Evolutionary conservation across 2,888 invertebrate genomes (phyloP).

Genomic region (Oligia strigilis): DNA sequence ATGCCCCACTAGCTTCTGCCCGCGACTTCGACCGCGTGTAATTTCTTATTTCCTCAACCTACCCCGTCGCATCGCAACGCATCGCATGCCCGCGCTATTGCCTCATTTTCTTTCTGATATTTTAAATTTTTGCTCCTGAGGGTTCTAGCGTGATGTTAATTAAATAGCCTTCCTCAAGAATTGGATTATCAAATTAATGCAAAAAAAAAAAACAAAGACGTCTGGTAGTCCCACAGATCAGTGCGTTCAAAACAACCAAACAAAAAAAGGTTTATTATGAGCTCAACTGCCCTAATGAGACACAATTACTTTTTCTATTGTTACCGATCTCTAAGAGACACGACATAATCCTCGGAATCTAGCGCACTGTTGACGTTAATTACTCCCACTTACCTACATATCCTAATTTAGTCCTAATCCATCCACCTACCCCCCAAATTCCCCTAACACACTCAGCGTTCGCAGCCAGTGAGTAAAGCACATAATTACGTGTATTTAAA

Average conservation of each 20-base stretch:
- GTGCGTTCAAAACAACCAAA: background rate
- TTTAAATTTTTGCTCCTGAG: background rate
- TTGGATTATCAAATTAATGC: background rate
- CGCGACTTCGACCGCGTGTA: background rate
- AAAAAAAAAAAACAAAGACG: background rate
- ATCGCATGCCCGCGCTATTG: background rate
- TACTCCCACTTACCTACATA: background rate
- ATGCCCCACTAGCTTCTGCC: background rate
- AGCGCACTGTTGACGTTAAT: background rate
- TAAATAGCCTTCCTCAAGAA: background rate
- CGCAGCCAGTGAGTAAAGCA: slow-evolving; percentile 18
- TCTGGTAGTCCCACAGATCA: background rate
- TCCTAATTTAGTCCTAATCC: slow-evolving; percentile 9
- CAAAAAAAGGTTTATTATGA: background rate
- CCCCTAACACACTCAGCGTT: background rate
- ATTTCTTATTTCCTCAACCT: background rate
- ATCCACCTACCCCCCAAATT: slow-evolving; percentile 1
- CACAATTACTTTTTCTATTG: too few relatives aligned
- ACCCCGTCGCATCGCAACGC: background rate
- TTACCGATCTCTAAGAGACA: too few relatives aligned
- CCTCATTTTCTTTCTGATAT: background rate
- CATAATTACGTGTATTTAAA: slow-evolving; percentile 19
- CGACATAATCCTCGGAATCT: background rate
- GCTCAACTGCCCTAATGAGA: too few relatives aligned
- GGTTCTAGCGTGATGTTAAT: background rate